Evolutionary conservation across 1,140 invertebrate species (phyloP).

Genomic region (Meloidogyne floridensis): DNA sequence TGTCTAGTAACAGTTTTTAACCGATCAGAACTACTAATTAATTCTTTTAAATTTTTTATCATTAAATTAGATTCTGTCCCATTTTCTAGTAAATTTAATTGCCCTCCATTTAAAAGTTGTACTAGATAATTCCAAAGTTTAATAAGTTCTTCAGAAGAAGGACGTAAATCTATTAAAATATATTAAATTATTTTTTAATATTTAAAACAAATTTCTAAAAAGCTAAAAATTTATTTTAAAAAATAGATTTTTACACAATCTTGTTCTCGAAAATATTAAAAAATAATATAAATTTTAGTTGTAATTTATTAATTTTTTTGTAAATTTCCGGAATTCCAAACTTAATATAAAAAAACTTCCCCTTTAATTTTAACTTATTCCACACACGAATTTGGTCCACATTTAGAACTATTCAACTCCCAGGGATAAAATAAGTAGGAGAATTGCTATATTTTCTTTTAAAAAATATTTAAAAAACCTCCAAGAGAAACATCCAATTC

Average conservation of each 20-base stretch:
- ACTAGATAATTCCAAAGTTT: conserved; percentile 16
- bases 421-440: too few relatives aligned
- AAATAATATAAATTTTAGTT: too few relatives aligned
- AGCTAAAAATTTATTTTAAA: too few relatives aligned
- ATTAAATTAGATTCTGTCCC: not conserved
- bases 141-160: not conserved
- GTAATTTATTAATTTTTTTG: too few relatives aligned
- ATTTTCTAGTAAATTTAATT: conserved; percentile 3
- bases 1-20: conserved; percentile 19
- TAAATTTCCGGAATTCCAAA: too few relatives aligned
- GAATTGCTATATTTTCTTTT: too few relatives aligned
- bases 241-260: too few relatives aligned
- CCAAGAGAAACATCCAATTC: not conserved
- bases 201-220: not conserved
- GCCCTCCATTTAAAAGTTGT: not conserved
- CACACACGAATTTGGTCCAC: too few relatives aligned
- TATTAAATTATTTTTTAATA: not conserved
- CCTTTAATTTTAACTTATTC: too few relatives aligned
- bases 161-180: not conserved
- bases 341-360: too few relatives aligned
- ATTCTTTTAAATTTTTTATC: conserved; percentile 3
- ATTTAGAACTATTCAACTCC: too few relatives aligned
- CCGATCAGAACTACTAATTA: conserved; percentile 7
- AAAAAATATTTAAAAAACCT: not conserved
- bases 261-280: too few relatives aligned